Conservation (phyloP, 2,797 vertebrate species). For the Aulostomus chinensis region DNA sequence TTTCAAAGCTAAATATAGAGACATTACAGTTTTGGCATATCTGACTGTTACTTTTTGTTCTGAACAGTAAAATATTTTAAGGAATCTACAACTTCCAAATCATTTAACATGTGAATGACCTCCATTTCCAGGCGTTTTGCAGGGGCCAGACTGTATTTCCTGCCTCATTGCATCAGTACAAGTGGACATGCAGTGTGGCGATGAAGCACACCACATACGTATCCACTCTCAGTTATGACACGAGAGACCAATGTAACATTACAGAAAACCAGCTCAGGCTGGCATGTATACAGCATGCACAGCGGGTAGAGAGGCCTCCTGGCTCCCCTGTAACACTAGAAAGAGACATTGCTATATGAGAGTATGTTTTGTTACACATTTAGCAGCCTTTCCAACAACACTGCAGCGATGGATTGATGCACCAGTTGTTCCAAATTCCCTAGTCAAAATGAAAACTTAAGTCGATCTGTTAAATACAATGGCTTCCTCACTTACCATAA, state of each 20-base stretch:
- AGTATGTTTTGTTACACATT: constrained; percentile 4
- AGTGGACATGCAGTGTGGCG: too few relatives aligned
- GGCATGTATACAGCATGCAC: constrained; percentile 2
- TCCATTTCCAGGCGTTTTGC: constrained; percentile 46
- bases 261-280: constrained; percentile 32
- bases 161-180: constrained; percentile 60
- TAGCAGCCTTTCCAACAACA: neutral
- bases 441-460: constrained; percentile 32
- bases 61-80: too few relatives aligned
- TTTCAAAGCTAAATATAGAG: too few relatives aligned
- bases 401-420: neutral
- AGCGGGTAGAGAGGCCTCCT: constrained; percentile 4
- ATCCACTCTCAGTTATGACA: too few relatives aligned
- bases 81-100: constrained; percentile 21
- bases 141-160: constrained; percentile 58
- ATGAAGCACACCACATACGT: too few relatives aligned
- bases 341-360: neutral
- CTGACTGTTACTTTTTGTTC: too few relatives aligned
- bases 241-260: constrained; percentile 21
- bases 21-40: too few relatives aligned
- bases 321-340: neutral
- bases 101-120: constrained; percentile 42
- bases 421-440: constrained; percentile 27
- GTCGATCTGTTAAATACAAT: constrained; percentile 32
- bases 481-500: constrained; percentile 62